phyloP scores from a whole-genome alignment of 1,140 invertebrate species.

The Drosophila insularis region DNA sequence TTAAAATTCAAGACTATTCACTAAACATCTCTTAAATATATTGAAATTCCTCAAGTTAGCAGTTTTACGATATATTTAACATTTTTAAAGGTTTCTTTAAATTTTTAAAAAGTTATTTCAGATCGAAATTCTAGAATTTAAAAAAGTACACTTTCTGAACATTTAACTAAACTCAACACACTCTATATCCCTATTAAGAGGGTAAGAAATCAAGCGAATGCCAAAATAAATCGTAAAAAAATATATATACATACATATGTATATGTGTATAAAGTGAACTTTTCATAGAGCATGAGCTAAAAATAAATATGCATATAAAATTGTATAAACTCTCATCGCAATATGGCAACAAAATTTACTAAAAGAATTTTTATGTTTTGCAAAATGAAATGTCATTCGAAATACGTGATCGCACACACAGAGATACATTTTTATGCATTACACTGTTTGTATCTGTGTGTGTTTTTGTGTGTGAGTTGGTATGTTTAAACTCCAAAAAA shows the following conservation, averaged over 20 bases:
- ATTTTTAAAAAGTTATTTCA: too few relatives aligned
- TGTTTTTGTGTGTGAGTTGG: conserved; percentile 29
- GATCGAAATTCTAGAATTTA: too few relatives aligned
- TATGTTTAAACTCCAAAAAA: conserved; percentile 38
- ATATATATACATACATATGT: background rate
- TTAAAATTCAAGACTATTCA: too few relatives aligned
- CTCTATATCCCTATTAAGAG: background rate
- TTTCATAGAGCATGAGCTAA: conserved; percentile 29
- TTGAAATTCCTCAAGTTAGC: too few relatives aligned
- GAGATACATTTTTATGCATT: conserved; percentile 6
- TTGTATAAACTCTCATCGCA: conserved; percentile 37
- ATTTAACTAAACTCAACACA: background rate
- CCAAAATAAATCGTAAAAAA: conserved; percentile 53
- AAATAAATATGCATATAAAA: conserved; percentile 45
- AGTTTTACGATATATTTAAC: too few relatives aligned
- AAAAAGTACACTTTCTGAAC: background rate
- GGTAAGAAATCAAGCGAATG: conserved; percentile 30
- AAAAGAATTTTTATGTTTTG: conserved; percentile 63
- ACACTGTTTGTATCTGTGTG: conserved; percentile 19
- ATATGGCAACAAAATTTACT: conserved; percentile 55
- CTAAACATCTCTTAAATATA: too few relatives aligned
- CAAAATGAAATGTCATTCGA: conserved; percentile 64
- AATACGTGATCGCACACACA: conserved; percentile 52
- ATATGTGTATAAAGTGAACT: background rate
- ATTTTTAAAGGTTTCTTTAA: too few relatives aligned